These are phyloP conservation scores for Thera britannica DNA, from an alignment of 2,888 invertebrate species.

Conservation along the genomic window DNA sequence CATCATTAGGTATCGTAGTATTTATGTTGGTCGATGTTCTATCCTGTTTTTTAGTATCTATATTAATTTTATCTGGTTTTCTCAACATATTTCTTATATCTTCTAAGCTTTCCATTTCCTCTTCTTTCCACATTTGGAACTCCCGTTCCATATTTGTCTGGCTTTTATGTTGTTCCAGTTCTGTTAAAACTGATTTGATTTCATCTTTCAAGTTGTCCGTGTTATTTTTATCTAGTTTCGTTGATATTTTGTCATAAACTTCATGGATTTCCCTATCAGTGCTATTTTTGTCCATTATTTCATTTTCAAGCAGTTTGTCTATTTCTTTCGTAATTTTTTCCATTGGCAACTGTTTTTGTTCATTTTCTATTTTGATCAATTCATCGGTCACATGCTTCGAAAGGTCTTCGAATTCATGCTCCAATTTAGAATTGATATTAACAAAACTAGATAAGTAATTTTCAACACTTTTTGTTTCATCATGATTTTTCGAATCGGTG, in stretches of 20 bases:
- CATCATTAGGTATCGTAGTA: conserved; percentile 4
- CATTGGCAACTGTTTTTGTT: conserved; percentile 46
- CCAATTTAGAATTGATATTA: conserved; percentile 57
- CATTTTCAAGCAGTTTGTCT: conserved; percentile 55
- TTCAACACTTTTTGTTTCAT: conserved; percentile 43
- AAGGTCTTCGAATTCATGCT: conserved; percentile 58
- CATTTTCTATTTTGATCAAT: conserved; percentile 43
- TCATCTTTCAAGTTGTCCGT: conserved; percentile 46
- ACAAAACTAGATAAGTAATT: conserved; percentile 51
- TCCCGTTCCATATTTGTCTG: conserved; percentile 43
- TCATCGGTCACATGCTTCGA: conserved; percentile 53
- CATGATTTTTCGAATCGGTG: conserved; percentile 6
- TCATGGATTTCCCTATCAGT: conserved; percentile 58
- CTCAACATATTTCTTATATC: conserved; percentile 14
- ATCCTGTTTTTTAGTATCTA: neutral
- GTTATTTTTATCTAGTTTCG: conserved; percentile 22
- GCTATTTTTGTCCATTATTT: conserved; percentile 51
- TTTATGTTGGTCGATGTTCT: conserved; percentile 1
- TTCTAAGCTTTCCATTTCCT: conserved; percentile 42
- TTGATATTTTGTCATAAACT: conserved; percentile 55
- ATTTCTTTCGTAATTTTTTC: conserved; percentile 58
- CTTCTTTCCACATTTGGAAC: conserved; percentile 49
- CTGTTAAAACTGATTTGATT: conserved; percentile 52
- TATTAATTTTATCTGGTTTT: neutral
- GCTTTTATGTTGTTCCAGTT: conserved; percentile 48